Conservation (phyloP, 2,888 invertebrate genomes). For the Eupithecia exiguata region DNA sequence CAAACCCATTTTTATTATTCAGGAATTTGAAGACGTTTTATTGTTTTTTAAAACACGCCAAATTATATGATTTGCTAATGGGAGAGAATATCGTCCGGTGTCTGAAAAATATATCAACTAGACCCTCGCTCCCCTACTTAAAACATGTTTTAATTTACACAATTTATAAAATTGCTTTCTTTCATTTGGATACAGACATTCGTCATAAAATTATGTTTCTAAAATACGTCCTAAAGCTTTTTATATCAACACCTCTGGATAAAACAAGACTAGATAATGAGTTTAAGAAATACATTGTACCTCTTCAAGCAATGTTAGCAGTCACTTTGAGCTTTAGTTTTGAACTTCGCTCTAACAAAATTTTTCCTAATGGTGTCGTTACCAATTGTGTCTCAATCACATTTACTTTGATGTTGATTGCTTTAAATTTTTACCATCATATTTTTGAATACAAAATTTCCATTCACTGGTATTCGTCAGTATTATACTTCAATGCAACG, state of each 20-base stretch:
- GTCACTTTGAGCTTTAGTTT: conserved; percentile 3
- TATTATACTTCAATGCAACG: not conserved
- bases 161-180: not conserved
- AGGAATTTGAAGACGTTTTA: no score
- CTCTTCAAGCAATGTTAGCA: conserved; percentile 1
- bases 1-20: no score
- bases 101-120: not conserved
- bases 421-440: not conserved
- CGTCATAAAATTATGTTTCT: not conserved
- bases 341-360: not conserved
- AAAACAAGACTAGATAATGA: not conserved
- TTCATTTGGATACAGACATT: not conserved
- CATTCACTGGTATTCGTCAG: not conserved
- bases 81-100: no score
- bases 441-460: not conserved
- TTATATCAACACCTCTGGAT: not conserved
- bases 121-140: not conserved
- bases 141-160: not conserved
- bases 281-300: not conserved
- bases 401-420: not conserved
- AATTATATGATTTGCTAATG: no score
- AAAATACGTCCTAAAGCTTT: not conserved
- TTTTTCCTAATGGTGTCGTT: not conserved
- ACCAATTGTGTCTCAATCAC: not conserved
- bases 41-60: no score